Evolutionary conservation across 2,113 vertebrate species (phyloP).

Genomic region (Nothobranchius kuhntae): DNA sequence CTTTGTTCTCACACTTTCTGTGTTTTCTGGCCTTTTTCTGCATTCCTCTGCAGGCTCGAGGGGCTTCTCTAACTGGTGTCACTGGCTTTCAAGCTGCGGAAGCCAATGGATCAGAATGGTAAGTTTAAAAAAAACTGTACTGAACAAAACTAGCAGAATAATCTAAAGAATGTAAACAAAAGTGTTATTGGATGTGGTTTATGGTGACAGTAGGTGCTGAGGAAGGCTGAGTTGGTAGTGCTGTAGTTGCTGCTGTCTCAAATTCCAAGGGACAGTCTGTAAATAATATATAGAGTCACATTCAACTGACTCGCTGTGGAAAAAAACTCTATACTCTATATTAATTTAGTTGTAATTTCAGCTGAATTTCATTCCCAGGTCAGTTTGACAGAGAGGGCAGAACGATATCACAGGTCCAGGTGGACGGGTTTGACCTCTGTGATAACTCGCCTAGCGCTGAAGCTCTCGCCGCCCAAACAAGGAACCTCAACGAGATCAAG

Average conservation of each 20-base stretch:
- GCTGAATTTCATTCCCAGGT: slow-evolving; percentile 41
- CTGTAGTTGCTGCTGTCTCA: slow-evolving; percentile 11
- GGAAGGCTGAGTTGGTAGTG: not conserved
- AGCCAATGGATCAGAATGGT: slow-evolving; percentile 71
- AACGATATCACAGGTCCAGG: slow-evolving; percentile 54
- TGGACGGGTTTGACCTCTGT: slow-evolving; percentile 47
- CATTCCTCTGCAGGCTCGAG: slow-evolving; percentile 36
- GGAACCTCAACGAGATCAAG: slow-evolving; percentile 59
- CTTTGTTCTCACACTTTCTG: not conserved
- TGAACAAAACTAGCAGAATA: not conserved
- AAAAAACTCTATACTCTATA: not conserved
- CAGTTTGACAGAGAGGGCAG: slow-evolving; percentile 60
- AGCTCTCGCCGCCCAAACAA: slow-evolving; percentile 37
- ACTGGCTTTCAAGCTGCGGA: slow-evolving; percentile 22
- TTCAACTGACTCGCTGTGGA: not conserved
- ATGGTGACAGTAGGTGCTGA: not conserved
- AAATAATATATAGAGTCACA: slow-evolving; percentile 7
- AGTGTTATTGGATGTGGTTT: not conserved
- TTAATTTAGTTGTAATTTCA: not conserved
- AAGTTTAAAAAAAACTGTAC: slow-evolving; percentile 1
- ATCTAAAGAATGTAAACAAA: not conserved
- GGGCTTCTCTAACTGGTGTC: slow-evolving; percentile 8
- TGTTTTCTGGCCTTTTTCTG: not conserved
- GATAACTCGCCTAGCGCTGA: slow-evolving; percentile 49
- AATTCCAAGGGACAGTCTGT: not conserved